Percentiles rank a stretch among this genome's conserved stretches.
phyloP scores from a whole-genome alignment of 2,113 vertebrate genomes.

The Clarias gariepinus region DNA sequence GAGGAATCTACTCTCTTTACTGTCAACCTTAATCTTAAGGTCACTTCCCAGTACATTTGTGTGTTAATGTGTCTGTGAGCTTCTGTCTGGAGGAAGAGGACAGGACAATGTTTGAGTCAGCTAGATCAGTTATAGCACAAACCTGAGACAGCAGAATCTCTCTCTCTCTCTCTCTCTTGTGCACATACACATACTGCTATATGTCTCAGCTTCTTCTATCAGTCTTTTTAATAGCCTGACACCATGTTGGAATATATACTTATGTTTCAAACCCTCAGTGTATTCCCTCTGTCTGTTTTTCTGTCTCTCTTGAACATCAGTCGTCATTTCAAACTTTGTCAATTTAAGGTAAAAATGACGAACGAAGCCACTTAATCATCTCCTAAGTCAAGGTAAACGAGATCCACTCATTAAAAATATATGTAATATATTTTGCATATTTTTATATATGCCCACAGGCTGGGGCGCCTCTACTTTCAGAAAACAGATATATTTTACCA shows the following conservation, averaged over 20 bases:
- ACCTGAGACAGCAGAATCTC: conserved; percentile 54
- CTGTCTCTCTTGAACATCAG: conserved; percentile 27
- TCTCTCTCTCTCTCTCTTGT: background rate
- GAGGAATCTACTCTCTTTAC: background rate
- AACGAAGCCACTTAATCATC: conserved; percentile 1
- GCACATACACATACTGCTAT: conserved; percentile 47
- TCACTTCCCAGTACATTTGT: conserved; percentile 20
- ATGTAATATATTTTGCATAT: background rate
- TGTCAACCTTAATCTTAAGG: background rate
- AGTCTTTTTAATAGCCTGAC: conserved; percentile 65
- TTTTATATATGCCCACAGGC: too few species aligned
- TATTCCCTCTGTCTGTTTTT: background rate
- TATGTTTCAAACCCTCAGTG: conserved; percentile 36
- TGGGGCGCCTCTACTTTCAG: background rate
- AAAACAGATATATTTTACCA: background rate
- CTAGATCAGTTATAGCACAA: conserved; percentile 56
- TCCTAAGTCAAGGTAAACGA: background rate
- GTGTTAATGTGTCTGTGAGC: conserved; percentile 39
- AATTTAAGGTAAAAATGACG: background rate
- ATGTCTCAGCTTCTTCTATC: conserved; percentile 58
- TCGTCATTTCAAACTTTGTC: background rate
- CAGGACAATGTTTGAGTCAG: conserved; percentile 54
- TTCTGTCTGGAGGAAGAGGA: conserved; percentile 38
- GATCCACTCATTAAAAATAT: background rate
- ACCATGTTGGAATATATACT: conserved; percentile 55